Evolutionary conservation across 2,113 vertebrate species (phyloP), one percentile per base, ranked within the genome.

Genomic region (Xiphophorus couchianus): DNA sequence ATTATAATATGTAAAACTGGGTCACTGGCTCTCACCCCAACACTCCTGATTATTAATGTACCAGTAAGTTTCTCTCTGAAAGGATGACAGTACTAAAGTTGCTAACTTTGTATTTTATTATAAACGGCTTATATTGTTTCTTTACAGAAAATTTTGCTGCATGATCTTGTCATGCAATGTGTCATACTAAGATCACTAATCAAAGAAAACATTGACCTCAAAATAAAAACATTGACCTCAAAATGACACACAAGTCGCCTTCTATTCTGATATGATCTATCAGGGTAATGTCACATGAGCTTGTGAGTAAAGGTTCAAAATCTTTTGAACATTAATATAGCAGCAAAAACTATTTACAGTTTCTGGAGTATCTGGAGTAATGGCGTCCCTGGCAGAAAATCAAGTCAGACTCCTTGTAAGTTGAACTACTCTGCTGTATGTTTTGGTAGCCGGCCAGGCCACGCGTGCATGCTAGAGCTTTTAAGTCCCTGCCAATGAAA

Each of bases 1-100:
- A 9, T 3, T 62, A 69, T 5, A 77, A 54, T 64, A 37, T 81
- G 54, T 60, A 48, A 72, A 82, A 73, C 60, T 42, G 51, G 72
- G 69, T 66, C 44, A 33, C 12, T 42, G 25, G 62, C 54, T 74
- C 58, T 37, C 60, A 74, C n/a, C 11, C 22, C 12, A 42, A 70
- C 31, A 70, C 31, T n/a, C 27, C 30, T 51, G 22, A 37, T 25
- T 48, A 68, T 75, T 62, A 60, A 68, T 27, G 13, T 28, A 28
- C 28, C 1, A 1, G 28, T 42, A 48, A 54, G 54, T 7, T 27
- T 9, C 27, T 29, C 39, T 31, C 37, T 64, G 64, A n/a, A 25
- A 66, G 30, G 37, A 73, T 28, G 37, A 31, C 54, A 15, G 7
- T 12, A 68, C 11, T 65, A 70, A 62, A 70, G 31, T 66, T 54